Percentiles rank a stretch among this genome's conserved stretches.
phyloP scores from a whole-genome alignment of 2,113 vertebrate genomes.

The Salvelinus fontinalis region DNA sequence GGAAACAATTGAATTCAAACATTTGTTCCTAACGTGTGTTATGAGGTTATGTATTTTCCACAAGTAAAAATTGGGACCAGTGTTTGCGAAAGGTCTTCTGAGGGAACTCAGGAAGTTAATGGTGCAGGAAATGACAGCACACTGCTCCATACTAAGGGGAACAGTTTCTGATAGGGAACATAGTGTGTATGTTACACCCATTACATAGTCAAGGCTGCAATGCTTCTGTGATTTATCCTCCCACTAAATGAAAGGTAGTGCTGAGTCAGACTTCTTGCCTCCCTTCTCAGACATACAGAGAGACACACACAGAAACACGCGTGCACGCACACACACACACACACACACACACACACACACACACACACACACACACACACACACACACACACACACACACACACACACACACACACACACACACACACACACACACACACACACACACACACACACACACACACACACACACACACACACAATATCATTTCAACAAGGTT shows the following conservation, averaged over 20 bases:
- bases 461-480: background rate
- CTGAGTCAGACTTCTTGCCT: background rate
- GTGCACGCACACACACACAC: fast-evolving
- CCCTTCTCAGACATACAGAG: no score
- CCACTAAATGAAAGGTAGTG: conserved; percentile 21
- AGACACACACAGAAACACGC: no score
- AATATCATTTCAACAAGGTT: no score
- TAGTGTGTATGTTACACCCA: background rate
- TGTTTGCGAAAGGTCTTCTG: conserved; percentile 12
- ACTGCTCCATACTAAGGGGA: conserved; percentile 4
- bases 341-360: no score
- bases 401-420: background rate
- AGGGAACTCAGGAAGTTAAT: conserved; percentile 27
- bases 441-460: no score
- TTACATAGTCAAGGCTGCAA: background rate
- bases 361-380: no score
- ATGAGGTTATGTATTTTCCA: conserved; percentile 10
- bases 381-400: no score
- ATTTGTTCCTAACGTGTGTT: no score
- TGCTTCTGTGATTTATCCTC: background rate
- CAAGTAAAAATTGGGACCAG: conserved; percentile 44
- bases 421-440: no score
- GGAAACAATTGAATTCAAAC: no score
- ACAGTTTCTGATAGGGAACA: background rate
- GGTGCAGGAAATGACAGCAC: conserved; percentile 49